Base-by-base conservation (phyloP, 2,888 invertebrate species). In the Dolichomitus sp. region DNA sequence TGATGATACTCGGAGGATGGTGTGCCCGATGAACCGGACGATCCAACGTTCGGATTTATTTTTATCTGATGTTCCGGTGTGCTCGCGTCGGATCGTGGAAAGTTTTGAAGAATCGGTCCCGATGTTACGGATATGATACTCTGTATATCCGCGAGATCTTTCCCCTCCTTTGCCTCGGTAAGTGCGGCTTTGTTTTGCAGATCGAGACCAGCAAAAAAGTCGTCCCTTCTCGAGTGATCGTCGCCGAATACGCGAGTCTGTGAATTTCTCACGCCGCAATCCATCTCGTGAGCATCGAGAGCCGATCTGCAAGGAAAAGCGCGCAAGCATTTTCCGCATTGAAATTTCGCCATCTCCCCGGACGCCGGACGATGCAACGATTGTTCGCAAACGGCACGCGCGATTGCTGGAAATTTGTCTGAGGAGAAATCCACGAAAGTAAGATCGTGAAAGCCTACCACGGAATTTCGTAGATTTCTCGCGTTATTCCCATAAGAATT, bases 121-220 rank as follows among this genome's bases (percentile, higher is more conserved):
- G 97, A 96, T 40, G 97, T 97, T 86, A 97, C 96, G 27, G 96
- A 96, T 73, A 98, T 95, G 85, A 98, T 98, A 37, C 97, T 97
- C 91, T 97, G 97, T 84, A 98, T 98, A 90, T 98, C 98, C 59
- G 98, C 98, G 84, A 98, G 94, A 89, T 98, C 98, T 91, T 96
- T 96, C 37, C 95, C 95, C 68, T 92, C 92, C 33, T 90, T 92
- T 0, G 91, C 90, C 42, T 92, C 93, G 4, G 86, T 87, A 57
- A 92, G 12, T 7, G 95, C 95, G 0, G 96, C 95, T 86, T 96
- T 96, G 92, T 97, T 97, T 90, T 96, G 96, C 50, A 97, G 95
- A 90, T 97, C 96, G 30, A 98, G 94, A 84, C 97, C 96, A 0
- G 97, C 97, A 90, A 98, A 97, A 92, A 98, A 98, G 87, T 97